Base-by-base conservation (phyloP, 2,797 vertebrate genomes). In the Anabacerthia variegaticeps region DNA sequence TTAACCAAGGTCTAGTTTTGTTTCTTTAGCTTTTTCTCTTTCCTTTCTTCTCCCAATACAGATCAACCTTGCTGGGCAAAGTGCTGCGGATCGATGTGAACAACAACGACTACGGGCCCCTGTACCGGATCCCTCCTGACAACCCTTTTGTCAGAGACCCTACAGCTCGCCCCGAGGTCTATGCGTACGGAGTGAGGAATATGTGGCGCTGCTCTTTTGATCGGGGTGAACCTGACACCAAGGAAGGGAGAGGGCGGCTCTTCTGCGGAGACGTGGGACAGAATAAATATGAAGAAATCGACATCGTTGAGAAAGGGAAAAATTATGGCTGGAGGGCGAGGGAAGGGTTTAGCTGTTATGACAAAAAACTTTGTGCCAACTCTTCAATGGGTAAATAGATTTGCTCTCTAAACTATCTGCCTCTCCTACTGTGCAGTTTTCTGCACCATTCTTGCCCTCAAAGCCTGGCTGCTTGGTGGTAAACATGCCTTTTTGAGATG, bases 161-260 rank as follows among this genome's bases (percentile, higher is more conserved):
- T 0, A 71, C 86, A 0, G 98, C 99, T 8, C 98, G 99, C 9
- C 99, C 99, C 0, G 99, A 99, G 90, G 88, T 99, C 84, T 99
- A 97, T 22, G 99, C 99, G 0, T 99, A 98, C 0, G 99, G 99
- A 2, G 98, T 98, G 37, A 98, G 99, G 51, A 99, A 99, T 88
- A 99, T 99, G 99, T 99, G 99, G 99, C 98, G 99, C 85, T 99
- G 99, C 96, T 99, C 99, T 1, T 99, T 99, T 49, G 99, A 99
- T 68, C 97, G 98, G 37, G 99, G 99, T 0, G 98, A 99, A 65
- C 98, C 98, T 2, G 10, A 4, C 11, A 98, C 98, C 41, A 98
- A 97, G 75, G 97, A 98, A 6, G 99, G 99, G 34, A 99, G 98
- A 86, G 99, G 99, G 2, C 97, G 99, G 7, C 98, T 99, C 87